Conservation (phyloP, 2,888 invertebrate genomes). For the Busseola fusca region DNA sequence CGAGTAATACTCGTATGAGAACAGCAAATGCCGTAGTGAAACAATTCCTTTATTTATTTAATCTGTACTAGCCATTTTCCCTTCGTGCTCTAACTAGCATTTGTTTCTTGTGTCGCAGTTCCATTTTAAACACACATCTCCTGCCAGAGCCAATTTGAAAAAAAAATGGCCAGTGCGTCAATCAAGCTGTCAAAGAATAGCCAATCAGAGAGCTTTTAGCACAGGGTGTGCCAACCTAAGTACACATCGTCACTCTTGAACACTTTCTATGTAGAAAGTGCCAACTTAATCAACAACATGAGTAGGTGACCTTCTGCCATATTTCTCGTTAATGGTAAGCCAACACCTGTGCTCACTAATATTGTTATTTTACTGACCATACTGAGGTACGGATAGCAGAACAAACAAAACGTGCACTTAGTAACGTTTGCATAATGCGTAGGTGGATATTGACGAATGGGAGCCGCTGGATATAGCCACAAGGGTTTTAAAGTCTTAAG, state of each 20-base stretch:
- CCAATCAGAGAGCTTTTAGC: slow-evolving; percentile 9
- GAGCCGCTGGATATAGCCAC: slow-evolving; percentile 25
- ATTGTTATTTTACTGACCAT: slow-evolving; percentile 56
- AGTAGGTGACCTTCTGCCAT: slow-evolving; percentile 31
- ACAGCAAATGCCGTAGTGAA: slow-evolving; percentile 4
- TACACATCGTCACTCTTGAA: neutral
- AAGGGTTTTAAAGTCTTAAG: slow-evolving; percentile 15
- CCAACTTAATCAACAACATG: slow-evolving; percentile 13
- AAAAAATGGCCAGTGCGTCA: neutral
- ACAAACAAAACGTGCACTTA: slow-evolving; percentile 58
- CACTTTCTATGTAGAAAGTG: slow-evolving; percentile 23
- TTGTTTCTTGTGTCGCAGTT: slow-evolving; percentile 3
- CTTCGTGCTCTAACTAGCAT: neutral
- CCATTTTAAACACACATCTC: slow-evolving; percentile 13
- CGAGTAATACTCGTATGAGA: slow-evolving; percentile 19
- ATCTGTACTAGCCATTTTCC: neutral
- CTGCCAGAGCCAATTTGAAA: neutral
- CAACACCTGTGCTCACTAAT: slow-evolving; percentile 56
- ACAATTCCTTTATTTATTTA: slow-evolving; percentile 12
- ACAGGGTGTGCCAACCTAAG: neutral
- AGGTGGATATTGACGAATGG: slow-evolving; percentile 51
- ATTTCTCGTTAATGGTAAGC: slow-evolving; percentile 43
- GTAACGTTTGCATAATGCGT: slow-evolving; percentile 59
- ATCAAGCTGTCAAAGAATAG: neutral
- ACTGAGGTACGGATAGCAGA: slow-evolving; percentile 22